A percentile compares a stretch with the other conserved stretches of the same genome.
These are phyloP conservation scores for Cetonia aurata DNA, from an alignment of 2,888 invertebrate genomes.

Conservation along the genomic window DNA sequence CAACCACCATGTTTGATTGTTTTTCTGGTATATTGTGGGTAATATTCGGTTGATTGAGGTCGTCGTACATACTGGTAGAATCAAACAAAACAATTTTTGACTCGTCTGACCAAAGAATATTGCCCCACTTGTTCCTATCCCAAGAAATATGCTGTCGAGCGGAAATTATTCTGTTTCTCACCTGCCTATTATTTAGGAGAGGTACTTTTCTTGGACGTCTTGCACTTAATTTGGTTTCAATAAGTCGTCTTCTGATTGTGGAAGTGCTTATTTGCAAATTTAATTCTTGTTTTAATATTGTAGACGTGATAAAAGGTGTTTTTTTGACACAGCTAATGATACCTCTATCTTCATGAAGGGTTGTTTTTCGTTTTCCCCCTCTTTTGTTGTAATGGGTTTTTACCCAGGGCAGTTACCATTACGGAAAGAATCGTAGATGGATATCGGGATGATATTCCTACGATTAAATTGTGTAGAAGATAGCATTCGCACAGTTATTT, in stretches of 20 bases:
- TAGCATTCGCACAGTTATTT: no score
- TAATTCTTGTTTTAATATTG: constrained; percentile 2
- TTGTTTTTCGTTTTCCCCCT: constrained; percentile 10
- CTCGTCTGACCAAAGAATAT: constrained; percentile 14
- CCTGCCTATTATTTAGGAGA: no score
- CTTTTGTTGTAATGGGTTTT: no score
- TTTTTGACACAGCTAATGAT: constrained; percentile 23
- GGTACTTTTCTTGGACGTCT: no score
- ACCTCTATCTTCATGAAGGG: constrained; percentile 4
- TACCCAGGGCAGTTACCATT: no score
- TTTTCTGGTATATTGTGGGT: no score
- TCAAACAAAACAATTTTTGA: constrained; percentile 16
- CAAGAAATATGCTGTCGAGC: constrained; percentile 14
- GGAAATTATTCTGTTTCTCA: not conserved
- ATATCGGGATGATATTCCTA: no score
- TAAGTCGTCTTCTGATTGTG: constrained; percentile 20
- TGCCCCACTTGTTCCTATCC: constrained; percentile 10
- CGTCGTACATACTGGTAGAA: constrained; percentile 12
- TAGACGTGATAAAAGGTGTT: constrained; percentile 11
- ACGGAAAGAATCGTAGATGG: no score
- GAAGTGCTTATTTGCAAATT: constrained; percentile 7
- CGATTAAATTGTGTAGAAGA: no score
- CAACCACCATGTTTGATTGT: constrained; percentile 15
- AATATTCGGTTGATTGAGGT: constrained; percentile 9
- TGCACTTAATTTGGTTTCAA: not conserved